Evolutionary conservation across 1,140 invertebrate genomes (phyloP).

Genomic region (Phenacoccus solenopsis): DNA sequence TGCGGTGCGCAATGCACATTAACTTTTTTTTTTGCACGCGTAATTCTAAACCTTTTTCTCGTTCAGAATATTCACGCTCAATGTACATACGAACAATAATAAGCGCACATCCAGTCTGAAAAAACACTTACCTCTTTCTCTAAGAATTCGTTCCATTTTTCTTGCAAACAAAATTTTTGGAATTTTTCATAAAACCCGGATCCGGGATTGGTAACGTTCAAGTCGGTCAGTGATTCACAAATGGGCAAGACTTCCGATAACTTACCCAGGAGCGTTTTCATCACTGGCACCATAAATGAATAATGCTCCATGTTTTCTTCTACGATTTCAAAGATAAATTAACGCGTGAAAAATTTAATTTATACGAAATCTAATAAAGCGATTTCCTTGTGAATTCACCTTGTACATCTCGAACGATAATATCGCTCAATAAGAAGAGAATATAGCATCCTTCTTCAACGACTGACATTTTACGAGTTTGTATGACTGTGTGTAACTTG

Average conservation of each 20-base stretch:
- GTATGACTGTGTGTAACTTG: slow-evolving; percentile 44
- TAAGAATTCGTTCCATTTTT: slow-evolving; percentile 46
- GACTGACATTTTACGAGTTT: slow-evolving; percentile 40
- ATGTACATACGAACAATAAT: not conserved
- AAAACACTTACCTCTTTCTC: slow-evolving; percentile 38
- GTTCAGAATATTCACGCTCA: not conserved
- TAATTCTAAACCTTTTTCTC: not conserved
- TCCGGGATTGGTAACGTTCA: slow-evolving; percentile 40
- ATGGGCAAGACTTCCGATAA: slow-evolving; percentile 38
- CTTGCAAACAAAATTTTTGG: slow-evolving; percentile 41
- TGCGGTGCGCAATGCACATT: too few relatives aligned
- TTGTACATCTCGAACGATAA: slow-evolving; percentile 35
- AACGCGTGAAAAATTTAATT: too few relatives aligned
- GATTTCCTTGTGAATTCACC: slow-evolving; percentile 28
- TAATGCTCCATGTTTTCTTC: slow-evolving; percentile 43
- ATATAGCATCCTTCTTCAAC: slow-evolving; percentile 42
- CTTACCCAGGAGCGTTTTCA: slow-evolving; percentile 49
- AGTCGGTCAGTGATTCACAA: slow-evolving; percentile 37
- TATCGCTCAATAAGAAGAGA: slow-evolving; percentile 35
- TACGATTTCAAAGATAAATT: slow-evolving; percentile 27
- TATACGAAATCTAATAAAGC: too few relatives aligned
- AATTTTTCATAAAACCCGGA: slow-evolving; percentile 50
- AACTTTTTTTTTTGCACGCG: too few relatives aligned
- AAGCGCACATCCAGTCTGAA: not conserved
- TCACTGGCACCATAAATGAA: slow-evolving; percentile 47